A percentile compares a stretch with the other conserved stretches of the same genome.
phyloP scores from a whole-genome alignment of 2,888 invertebrate genomes.

The Dryobotodes eremita region DNA sequence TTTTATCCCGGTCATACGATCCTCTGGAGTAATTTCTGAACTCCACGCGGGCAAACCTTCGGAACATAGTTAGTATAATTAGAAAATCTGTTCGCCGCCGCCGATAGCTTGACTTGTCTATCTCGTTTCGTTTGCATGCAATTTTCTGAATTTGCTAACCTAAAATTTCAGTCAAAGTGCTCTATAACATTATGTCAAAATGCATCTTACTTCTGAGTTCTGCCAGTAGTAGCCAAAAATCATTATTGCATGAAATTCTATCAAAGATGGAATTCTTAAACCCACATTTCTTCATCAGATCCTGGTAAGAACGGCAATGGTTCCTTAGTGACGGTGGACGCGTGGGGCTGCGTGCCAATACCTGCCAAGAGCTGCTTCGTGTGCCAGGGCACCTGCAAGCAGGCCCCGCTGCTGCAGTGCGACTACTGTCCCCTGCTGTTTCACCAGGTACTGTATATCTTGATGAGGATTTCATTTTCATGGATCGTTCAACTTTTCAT shows the following conservation, averaged over 20 bases:
- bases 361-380: constrained; percentile 96
- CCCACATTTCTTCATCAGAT: constrained; percentile 65
- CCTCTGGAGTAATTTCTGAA: not conserved
- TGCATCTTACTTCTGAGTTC: not conserved
- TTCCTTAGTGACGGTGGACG: constrained; percentile 80
- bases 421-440: constrained; percentile 98
- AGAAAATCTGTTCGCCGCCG: not conserved
- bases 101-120: not conserved
- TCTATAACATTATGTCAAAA: not conserved
- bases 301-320: constrained; percentile 78
- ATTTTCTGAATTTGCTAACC: not conserved
- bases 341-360: constrained; percentile 93
- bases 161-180: not conserved
- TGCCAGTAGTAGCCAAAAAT: not conserved
- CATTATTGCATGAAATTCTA: not conserved
- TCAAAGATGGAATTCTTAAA: not conserved
- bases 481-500: no score
- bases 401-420: constrained; percentile 96
- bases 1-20: not conserved
- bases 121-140: not conserved
- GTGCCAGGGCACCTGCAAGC: constrained; percentile 95
- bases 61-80: not conserved
- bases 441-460: constrained; percentile 91
- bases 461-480: no score
- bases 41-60: not conserved